Evolutionary conservation across 2,888 invertebrate genomes (phyloP).

Genomic region (Drosophila pseudotakahashii): DNA sequence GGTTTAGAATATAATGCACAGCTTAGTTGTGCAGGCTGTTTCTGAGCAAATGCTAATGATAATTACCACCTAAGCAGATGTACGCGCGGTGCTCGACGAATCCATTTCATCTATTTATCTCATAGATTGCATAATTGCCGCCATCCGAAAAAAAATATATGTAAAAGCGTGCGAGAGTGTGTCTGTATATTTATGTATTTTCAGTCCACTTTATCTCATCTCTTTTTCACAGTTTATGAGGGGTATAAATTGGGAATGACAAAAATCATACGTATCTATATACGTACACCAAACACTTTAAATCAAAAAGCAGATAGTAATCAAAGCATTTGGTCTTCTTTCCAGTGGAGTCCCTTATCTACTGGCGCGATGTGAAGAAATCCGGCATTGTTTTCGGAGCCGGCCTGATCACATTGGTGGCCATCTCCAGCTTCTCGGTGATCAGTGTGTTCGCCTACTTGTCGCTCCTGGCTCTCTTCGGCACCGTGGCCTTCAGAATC

Average conservation of each 20-base stretch:
- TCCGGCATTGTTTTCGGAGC: constrained; percentile 97
- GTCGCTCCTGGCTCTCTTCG: constrained; percentile 92
- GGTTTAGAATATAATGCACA: constrained; percentile 18
- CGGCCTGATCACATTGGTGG: constrained; percentile 94
- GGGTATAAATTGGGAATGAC: constrained; percentile 11
- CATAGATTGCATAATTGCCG: constrained; percentile 73
- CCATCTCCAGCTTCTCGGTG: constrained; percentile 97
- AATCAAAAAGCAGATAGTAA: not conserved
- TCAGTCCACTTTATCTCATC: too few species aligned
- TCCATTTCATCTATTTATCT: constrained; percentile 43
- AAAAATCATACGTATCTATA: too few species aligned
- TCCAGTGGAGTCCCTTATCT: constrained; percentile 97
- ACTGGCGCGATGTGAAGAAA: constrained; percentile 98
- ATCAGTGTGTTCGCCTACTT: constrained; percentile 97
- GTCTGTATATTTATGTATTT: constrained; percentile 49
- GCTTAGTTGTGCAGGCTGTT: constrained; percentile 20
- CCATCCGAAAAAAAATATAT: constrained; percentile 58
- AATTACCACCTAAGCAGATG: constrained; percentile 54
- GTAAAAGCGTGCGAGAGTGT: constrained; percentile 14
- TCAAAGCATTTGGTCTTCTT: constrained; percentile 27
- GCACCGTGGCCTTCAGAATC: constrained; percentile 96
- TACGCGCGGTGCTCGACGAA: constrained; percentile 18
- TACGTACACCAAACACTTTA: not conserved
- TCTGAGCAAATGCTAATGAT: constrained; percentile 48
- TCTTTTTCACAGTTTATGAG: constrained; percentile 47